Evolutionary conservation across 2,888 invertebrate species (phyloP).

Genomic region (Hyppa rectilinea): DNA sequence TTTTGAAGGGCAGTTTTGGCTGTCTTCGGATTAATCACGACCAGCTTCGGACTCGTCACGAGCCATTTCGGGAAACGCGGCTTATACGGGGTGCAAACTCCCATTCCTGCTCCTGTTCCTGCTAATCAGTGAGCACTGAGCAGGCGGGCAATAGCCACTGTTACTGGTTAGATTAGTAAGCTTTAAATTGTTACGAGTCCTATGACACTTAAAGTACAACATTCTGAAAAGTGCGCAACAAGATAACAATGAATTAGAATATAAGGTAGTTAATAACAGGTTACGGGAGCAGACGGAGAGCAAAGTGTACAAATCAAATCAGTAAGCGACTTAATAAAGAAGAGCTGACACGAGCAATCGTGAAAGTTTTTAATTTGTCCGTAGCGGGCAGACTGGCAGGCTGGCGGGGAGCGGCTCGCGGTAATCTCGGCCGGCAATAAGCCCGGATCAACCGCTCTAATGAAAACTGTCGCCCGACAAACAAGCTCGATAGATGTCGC

Average conservation of each 20-base stretch:
- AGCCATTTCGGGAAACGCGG: not conserved
- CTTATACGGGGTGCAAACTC: not conserved
- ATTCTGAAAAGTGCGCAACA: too few species aligned
- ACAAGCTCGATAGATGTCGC: constrained; percentile 76
- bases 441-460: constrained; percentile 69
- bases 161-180: not conserved
- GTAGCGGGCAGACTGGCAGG: constrained; percentile 21
- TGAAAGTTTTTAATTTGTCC: constrained; percentile 75
- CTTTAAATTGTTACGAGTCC: not conserved
- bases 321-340: not conserved
- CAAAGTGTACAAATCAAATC: constrained; percentile 13
- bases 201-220: not conserved
- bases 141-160: not conserved
- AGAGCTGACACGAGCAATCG: constrained; percentile 59
- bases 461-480: constrained; percentile 73
- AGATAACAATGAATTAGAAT: too few species aligned
- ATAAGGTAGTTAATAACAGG: not conserved
- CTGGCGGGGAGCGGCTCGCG: constrained; percentile 9
- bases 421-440: constrained; percentile 62
- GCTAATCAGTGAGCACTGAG: too few species aligned
- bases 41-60: not conserved
- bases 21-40: not conserved
- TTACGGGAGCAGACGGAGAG: not conserved
- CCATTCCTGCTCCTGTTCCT: too few species aligned
- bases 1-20: too few species aligned